These are phyloP conservation scores for Hycleus phaleratus DNA, from an alignment of 1,140 invertebrate species.

Conservation along the genomic window DNA sequence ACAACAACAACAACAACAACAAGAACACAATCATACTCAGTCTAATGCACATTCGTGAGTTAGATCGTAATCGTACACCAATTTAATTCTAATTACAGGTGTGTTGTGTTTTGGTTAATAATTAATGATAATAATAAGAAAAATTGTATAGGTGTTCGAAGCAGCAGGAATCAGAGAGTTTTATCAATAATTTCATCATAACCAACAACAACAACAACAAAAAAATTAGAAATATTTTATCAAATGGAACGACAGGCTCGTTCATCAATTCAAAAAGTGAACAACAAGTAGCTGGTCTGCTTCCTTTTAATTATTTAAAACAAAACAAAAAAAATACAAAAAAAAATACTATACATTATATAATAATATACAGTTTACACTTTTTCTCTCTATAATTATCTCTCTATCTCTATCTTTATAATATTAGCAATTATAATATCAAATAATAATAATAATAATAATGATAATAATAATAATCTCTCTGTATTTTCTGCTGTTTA, in stretches of 20 bases:
- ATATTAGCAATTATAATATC: too few relatives aligned
- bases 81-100: neutral
- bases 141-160: too few relatives aligned
- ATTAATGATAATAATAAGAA: neutral
- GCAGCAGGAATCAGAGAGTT: too few relatives aligned
- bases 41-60: conserved; percentile 42
- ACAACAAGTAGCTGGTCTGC: conserved; percentile 41
- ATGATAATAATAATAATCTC: neutral
- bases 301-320: conserved; percentile 21
- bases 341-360: too few relatives aligned
- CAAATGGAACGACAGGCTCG: conserved; percentile 37
- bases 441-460: neutral
- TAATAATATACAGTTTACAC: too few relatives aligned
- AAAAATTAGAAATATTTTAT: conserved; percentile 27
- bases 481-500: conserved; percentile 25
- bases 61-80: conserved; percentile 31
- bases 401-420: too few relatives aligned
- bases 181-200: too few relatives aligned
- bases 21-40: conserved; percentile 37
- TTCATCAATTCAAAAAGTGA: conserved; percentile 18
- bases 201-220: too few relatives aligned
- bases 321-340: too few relatives aligned
- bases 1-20: neutral
- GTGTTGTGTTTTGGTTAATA: neutral
- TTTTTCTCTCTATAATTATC: too few relatives aligned